Evolutionary conservation across 2,113 vertebrate genomes (phyloP).

Genomic region (Lontra canadensis): DNA sequence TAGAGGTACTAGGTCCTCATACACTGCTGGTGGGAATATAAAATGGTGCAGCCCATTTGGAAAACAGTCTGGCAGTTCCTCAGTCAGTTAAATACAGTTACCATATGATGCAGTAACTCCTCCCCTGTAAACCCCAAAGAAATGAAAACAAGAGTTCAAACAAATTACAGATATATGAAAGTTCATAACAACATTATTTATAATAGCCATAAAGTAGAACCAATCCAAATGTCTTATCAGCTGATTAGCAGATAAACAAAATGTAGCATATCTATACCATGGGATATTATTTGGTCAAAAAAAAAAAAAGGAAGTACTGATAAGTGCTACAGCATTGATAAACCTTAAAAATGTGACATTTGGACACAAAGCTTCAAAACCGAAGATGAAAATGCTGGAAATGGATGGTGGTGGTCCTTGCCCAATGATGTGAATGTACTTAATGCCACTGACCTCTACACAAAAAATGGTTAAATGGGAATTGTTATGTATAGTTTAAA

Average conservation of each 20-base stretch:
- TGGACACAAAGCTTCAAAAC: neutral
- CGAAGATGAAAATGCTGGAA: neutral
- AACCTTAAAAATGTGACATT: no score
- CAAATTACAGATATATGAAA: neutral
- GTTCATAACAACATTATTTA: neutral
- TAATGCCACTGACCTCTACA: neutral
- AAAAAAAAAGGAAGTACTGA: neutral
- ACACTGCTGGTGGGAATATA: neutral
- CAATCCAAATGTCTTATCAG: neutral
- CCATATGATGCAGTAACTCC: neutral
- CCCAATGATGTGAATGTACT: neutral
- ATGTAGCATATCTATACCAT: neutral
- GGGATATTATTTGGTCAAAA: neutral
- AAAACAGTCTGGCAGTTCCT: neutral
- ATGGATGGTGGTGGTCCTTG: no score
- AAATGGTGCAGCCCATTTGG: neutral
- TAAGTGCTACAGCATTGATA: accelerated
- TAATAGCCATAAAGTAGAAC: neutral
- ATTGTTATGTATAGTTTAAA: neutral
- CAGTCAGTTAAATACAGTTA: neutral
- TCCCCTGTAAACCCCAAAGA: neutral
- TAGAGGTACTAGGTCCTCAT: neutral
- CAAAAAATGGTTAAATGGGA: neutral
- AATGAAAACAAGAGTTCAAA: neutral
- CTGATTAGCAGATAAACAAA: neutral